Base-by-base conservation (phyloP, 2,888 invertebrate species). In the Coelopa pilipes region DNA sequence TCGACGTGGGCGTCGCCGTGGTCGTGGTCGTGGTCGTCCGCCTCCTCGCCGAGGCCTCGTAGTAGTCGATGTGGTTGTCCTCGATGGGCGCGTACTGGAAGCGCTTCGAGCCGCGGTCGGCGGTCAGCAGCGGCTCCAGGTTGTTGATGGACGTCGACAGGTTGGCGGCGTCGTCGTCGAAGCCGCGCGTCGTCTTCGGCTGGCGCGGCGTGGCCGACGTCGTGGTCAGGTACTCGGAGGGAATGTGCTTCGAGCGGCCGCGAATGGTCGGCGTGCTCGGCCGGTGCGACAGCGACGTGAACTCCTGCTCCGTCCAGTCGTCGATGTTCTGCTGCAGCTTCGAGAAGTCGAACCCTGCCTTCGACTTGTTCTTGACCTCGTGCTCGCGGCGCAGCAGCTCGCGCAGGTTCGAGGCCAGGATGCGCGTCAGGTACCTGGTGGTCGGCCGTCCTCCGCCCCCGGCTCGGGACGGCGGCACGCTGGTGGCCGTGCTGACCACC, bases 261-360 rank as follows among this genome's bases (percentile, higher is more conserved):
- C 92, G 89, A 78, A 90, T 90, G 72, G 90, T 90, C 67, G 88
- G 90, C 0, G 89, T 89, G 60, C 90, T 90, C 7, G 89, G 88
- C 74, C 87, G 89, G 79, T 90, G 89, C 1, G 89, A 87, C 17
- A 87, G 79, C 77, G 89, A 89, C 0, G 92, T 90, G 84, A 90
- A 94, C 80, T 92, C 92, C 87, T 93, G 92, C 80, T 92, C 92
- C 0, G 95, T 95, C 95, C 95, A 95, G 77, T 93, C 92, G 80
- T 95, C 94, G 73, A 95, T 95, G 79, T 93, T 94, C 79, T 94
- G 93, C 83, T 95, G 95, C 53, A 95, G 87, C 81, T 92, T 91
- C 15, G 91, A 90, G 15, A 94, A 90, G 82, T 95, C 94, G 80
- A 93, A 92, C 62, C 75, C 66, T 24, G 78, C 73, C 1, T 81